phyloP scores from a whole-genome alignment of 2,797 vertebrate species.

The Halcyon leucocephala region DNA sequence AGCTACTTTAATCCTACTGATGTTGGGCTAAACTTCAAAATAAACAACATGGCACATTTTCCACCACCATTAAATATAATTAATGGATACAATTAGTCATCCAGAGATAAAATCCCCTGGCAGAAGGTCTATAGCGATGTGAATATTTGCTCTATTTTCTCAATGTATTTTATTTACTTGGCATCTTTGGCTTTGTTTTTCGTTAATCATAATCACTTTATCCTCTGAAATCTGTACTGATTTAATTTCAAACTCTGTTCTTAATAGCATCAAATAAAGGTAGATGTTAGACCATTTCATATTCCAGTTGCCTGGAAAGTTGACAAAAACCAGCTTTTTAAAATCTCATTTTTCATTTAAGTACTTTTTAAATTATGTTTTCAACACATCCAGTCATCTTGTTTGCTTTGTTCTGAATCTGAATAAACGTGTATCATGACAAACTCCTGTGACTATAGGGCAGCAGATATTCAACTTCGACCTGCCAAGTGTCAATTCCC shows the following conservation, averaged over 20 bases:
- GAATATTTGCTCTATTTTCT: neutral
- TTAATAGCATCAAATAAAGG: conserved; percentile 31
- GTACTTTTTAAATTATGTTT: neutral
- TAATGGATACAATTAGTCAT: neutral
- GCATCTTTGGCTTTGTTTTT: conserved; percentile 11
- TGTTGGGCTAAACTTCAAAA: neutral
- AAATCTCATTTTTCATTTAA: neutral
- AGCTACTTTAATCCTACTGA: neutral
- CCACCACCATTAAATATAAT: neutral
- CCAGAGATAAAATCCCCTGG: neutral
- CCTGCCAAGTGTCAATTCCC: neutral
- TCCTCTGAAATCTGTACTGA: neutral
- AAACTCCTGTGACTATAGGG: neutral
- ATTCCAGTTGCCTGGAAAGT: neutral
- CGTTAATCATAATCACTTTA: conserved; percentile 36
- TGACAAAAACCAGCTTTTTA: neutral
- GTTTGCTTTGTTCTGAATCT: neutral
- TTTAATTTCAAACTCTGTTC: conserved; percentile 6
- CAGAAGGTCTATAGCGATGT: neutral
- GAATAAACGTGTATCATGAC: neutral
- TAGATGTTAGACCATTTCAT: neutral
- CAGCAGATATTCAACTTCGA: neutral
- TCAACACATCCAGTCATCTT: neutral
- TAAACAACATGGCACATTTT: neutral
- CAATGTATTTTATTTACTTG: conserved; percentile 8